Evolutionary conservation across 1,140 invertebrate species (phyloP), one percentile per base, ranked within the genome.

Genomic region (Stegodyphus dumicola): DNA sequence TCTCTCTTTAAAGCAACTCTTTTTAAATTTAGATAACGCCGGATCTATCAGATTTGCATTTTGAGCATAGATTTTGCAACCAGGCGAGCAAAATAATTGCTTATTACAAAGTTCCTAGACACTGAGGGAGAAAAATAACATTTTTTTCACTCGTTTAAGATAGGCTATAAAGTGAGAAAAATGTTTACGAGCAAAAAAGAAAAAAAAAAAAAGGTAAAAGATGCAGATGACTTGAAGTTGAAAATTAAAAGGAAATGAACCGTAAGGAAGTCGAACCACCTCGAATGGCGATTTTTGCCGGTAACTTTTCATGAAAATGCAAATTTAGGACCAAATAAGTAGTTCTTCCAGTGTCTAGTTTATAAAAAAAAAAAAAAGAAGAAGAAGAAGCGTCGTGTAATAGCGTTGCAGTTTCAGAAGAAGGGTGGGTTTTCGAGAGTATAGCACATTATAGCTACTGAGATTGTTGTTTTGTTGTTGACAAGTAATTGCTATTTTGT

Each of bases 71-170:
- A 54, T 83, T 75, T 53, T 48, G 71, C 71, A 75, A 60, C 60
- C 67, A 80, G 54, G 60, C 71, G n/a, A 75, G 56, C 56, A 83
- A 75, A 83, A 83, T 74, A 75, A 83, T 83, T 83, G 80, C 56
- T 75, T 75, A 83, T 83, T 83, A 83, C 56, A 60, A 18, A 7
- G 51, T 83, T 18, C 15, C 60, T 49, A 49, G 74, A 76, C 17
- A 18, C 15, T 49, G 51, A 51, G 33, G 56, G 9, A 54, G 33
- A 1, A 76, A 76, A 60, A 33, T 76, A 76, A 76, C 13, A 60
- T 56, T 18, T 53, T 15, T 81, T 73, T 80, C 56, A 18, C 15
- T 64, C 53, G 65, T 56, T 5, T 81, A 73, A 71, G 71, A 71
- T 73, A 64, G 6, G 54, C 48, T 73, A 65, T 49, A 81, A 73